Base-by-base conservation (phyloP, 2,113 vertebrate genomes). In the Syngnathus floridae region DNA sequence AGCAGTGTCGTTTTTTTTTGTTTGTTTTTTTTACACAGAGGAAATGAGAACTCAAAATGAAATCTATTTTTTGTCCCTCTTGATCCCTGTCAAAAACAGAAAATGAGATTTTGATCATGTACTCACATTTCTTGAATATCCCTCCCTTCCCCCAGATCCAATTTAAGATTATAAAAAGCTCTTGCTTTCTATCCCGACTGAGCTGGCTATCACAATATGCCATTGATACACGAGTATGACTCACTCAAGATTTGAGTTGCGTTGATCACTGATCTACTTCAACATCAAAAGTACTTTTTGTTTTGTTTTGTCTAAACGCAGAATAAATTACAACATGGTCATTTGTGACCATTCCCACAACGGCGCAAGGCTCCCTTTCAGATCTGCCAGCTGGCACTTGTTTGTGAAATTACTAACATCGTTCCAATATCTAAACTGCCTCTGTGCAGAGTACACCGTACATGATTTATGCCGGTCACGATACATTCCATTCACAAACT, bases 91-190 rank as follows among this genome's bases (percentile, higher is more conserved):
- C 58, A 41, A 60, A 31, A 43, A 43, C 6, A 26, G 59, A 45
- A 61, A 61, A 61, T 43, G 12, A 61, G 59, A 61, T 61, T 43
- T 61, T 43, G 40, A 40, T 21, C 59, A 43, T 61, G 14, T 43
- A 16, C 12, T 61, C 40, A 61, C 22, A 43, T 45, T 61, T 45
- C n/a, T 61, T 43, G 22, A 43, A 61, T 22, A 21, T 38, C n/a
- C 59, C 40, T 21, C 22, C 59, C n/a, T 61, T 60, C 43, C 37
- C 16, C 38, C 38, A 12, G 37, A 61, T 43, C 38, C 59, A 41
- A 61, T 43, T 26, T 61, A 26, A 61, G 40, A 61, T 61, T 22
- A 7, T 6, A 36, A 43, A 21, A 61, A 14, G 38, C 21, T 41
- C 38, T 61, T 13, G 2, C 38, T 22, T 61, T 43, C n/a, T 22